Evolutionary conservation across 2,888 invertebrate genomes (phyloP).

Genomic region (Heliothis peltigera): DNA sequence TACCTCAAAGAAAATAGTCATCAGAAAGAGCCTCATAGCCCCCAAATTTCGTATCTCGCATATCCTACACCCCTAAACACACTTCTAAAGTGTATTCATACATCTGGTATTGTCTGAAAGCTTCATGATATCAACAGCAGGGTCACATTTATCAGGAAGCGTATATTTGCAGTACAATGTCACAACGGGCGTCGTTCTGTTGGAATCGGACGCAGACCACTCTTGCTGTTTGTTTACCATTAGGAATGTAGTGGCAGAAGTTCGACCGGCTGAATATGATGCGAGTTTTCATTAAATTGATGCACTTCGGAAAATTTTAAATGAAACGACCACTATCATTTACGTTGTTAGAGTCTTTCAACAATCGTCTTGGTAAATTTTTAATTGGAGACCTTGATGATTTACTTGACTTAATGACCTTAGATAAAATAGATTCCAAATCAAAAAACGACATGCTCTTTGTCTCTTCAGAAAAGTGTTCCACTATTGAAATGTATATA

Average conservation of each 20-base stretch:
- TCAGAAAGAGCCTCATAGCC: too few species aligned
- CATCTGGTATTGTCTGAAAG: not conserved
- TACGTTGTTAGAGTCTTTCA: too few species aligned
- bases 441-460: too few species aligned
- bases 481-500: not conserved
- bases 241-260: slow-evolving; percentile 57
- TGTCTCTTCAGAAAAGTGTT: not conserved
- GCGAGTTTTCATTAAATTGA: slow-evolving; percentile 35
- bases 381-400: too few species aligned
- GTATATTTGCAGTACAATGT: slow-evolving; percentile 42
- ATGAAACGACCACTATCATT: too few species aligned
- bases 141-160: slow-evolving; percentile 26
- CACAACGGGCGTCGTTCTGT: slow-evolving; percentile 66
- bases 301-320: too few species aligned
- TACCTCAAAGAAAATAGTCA: too few species aligned
- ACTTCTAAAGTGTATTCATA: not conserved
- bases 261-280: slow-evolving; percentile 50
- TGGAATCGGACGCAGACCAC: slow-evolving; percentile 61
- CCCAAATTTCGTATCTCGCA: too few species aligned
- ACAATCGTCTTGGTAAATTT: too few species aligned
- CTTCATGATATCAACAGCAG: not conserved
- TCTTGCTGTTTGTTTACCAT: slow-evolving; percentile 72
- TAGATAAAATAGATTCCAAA: too few species aligned
- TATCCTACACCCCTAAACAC: not conserved
- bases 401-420: too few species aligned